Base-by-base conservation (phyloP, 2,888 invertebrate species). In the Eupithecia vulgata region DNA sequence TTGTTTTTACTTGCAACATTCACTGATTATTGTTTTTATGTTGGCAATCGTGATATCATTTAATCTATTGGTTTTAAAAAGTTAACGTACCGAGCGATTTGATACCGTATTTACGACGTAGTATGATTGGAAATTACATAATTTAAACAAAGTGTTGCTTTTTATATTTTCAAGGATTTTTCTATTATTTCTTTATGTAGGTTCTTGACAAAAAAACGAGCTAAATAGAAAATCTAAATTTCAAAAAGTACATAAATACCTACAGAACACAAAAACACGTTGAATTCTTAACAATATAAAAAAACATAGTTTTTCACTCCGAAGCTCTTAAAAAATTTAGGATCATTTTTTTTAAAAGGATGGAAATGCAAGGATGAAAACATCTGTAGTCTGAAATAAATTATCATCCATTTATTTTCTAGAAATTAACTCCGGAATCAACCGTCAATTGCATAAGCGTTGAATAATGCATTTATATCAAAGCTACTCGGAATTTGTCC, bases 401-500 rank as follows among this genome's bases (percentile, higher is more conserved):
- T 68, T 68, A 8, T 64, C 65, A 67, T 69, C 71, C n/a, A n/a
- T 21, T 0, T n/a, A 48, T 48, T 52, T 52, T 21, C 21, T 21
- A 52, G 21, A n/a, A 21, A 8, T 48, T 3, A 10, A 52, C 21
- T 4, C 21, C 8, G 57, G 68, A 69, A 74, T 72, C 67, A 72
- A 40, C 40, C 12, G 12, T 40, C 40, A 48, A 48, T n/a, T 8
- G 48, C 48, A n/a, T 8, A 48, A n/a, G 48, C 48, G n/a, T 74
- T 73, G 75, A 77, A 79, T 77, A 75, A 79, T 71, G 57, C 68
- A 78, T 70, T 48, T 57, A 67, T 75, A 73, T 68, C 61, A 73
- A 74, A 70, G 72, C 76, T 73, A 77, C 73, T 74, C 75, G 74
- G 86, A 90, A 91, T 91, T 90, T 89, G 90, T 90, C 89, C 84